phyloP scores from a whole-genome alignment of 2,888 invertebrate genomes.

The Pseudococcus jackbeardsleyi region DNA sequence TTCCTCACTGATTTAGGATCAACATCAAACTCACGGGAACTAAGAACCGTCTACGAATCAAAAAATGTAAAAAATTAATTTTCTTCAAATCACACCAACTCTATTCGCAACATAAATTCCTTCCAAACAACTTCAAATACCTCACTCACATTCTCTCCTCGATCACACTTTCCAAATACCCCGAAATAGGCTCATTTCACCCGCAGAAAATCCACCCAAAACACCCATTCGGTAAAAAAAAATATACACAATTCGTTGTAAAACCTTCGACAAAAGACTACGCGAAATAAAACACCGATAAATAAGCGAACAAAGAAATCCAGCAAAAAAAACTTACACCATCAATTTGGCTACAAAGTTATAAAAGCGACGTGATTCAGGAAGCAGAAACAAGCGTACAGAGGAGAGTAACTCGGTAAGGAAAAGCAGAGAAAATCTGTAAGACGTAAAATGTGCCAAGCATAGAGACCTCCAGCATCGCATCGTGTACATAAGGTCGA shows the following conservation, averaged over 20 bases:
- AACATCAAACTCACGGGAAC: too few species aligned
- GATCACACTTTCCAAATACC: neutral
- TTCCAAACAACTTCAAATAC: too few species aligned
- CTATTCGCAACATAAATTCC: too few species aligned
- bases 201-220: neutral
- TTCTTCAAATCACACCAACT: too few species aligned
- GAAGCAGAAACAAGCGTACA: slow-evolving; percentile 15
- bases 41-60: too few species aligned
- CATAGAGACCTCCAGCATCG: neutral
- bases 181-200: neutral
- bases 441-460: slow-evolving; percentile 36
- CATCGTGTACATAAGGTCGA: neutral
- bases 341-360: slow-evolving; percentile 49
- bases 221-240: neutral
- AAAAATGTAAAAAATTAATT: too few species aligned
- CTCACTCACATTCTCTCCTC: neutral
- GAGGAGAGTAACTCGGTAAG: neutral
- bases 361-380: slow-evolving; percentile 50
- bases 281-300: slow-evolving; percentile 53
- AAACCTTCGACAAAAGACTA: slow-evolving; percentile 49
- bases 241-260: slow-evolving; percentile 5
- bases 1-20: too few species aligned
- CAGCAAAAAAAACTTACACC: slow-evolving; percentile 41
- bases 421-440: neutral
- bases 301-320: slow-evolving; percentile 44